Evolutionary conservation across 2,888 invertebrate species (phyloP).

Genomic region (Tillus elongatus): DNA sequence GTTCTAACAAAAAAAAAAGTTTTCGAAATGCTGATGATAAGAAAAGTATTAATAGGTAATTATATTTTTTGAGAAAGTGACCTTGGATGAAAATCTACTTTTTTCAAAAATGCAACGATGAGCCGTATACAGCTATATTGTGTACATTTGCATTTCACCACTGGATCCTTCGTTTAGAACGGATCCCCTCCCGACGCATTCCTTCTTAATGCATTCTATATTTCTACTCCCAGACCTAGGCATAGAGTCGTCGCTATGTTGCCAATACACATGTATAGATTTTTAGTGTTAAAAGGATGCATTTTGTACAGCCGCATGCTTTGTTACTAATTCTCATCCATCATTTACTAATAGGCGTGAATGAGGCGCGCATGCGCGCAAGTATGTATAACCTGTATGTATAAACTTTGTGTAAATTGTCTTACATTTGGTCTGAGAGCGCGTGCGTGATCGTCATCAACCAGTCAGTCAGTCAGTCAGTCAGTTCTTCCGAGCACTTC

Average conservation of each 20-base stretch:
- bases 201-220: constrained; percentile 40
- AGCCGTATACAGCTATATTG: constrained; percentile 27
- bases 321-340: constrained; percentile 27
- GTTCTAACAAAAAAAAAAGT: constrained; percentile 32
- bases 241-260: constrained; percentile 22
- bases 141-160: constrained; percentile 32
- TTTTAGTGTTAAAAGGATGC: constrained; percentile 38
- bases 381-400: too few relatives aligned
- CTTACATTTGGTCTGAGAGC: too few relatives aligned
- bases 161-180: too few relatives aligned
- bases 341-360: constrained; percentile 2
- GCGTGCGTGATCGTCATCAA: too few relatives aligned
- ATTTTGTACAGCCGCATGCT: constrained; percentile 43
- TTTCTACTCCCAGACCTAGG: constrained; percentile 31
- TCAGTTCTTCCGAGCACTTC: constrained; percentile 25
- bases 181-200: constrained; percentile 31
- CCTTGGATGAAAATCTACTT: constrained; percentile 40
- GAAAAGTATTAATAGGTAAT: constrained; percentile 39
- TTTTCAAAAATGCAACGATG: constrained; percentile 33
- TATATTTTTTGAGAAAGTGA: constrained; percentile 44
- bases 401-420: background rate
- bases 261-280: constrained; percentile 22
- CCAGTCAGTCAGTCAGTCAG: constrained; percentile 14
- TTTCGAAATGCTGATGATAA: constrained; percentile 25
- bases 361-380: too few relatives aligned